phyloP scores from a whole-genome alignment of 2,888 invertebrate genomes.

The Acronicta psi region DNA sequence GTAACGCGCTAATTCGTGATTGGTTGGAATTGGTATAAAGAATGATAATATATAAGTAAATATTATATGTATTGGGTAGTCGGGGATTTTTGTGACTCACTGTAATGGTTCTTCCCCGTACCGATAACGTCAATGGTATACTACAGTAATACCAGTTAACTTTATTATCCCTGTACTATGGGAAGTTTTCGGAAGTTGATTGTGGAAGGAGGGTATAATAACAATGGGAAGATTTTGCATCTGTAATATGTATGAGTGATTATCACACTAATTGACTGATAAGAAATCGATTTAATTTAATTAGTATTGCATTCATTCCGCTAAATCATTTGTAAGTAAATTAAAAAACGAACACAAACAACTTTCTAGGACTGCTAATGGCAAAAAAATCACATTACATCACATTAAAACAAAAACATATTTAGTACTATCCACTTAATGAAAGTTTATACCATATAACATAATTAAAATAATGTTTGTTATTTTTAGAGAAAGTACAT shows the following conservation, averaged over 20 bases:
- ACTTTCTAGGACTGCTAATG: constrained; percentile 5
- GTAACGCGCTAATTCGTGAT: too few species aligned
- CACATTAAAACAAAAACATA: too few species aligned
- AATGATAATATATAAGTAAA: neutral
- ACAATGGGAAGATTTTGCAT: constrained; percentile 17
- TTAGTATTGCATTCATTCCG: constrained; percentile 5
- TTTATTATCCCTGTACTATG: constrained; percentile 37
- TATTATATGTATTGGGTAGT: neutral
- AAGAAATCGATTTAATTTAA: constrained; percentile 14
- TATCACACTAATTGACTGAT: constrained; percentile 10
- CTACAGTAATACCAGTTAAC: constrained; percentile 46
- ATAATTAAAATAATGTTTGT: too few species aligned
- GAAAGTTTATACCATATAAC: too few species aligned
- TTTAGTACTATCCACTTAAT: too few species aligned
- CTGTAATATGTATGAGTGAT: constrained; percentile 1
- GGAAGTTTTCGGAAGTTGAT: constrained; percentile 19
- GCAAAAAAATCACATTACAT: too few species aligned
- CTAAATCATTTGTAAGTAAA: constrained; percentile 22
- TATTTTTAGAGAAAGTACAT: too few species aligned
- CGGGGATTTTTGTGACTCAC: constrained; percentile 77
- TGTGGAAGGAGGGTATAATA: too few species aligned
- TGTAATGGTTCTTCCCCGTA: constrained; percentile 71
- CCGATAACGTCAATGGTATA: constrained; percentile 35
- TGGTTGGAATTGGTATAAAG: too few species aligned
- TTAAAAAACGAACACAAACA: constrained; percentile 12